These are phyloP conservation scores for Galerucella nymphaeae DNA, from an alignment of 2,888 invertebrate species.

Conservation along the genomic window DNA sequence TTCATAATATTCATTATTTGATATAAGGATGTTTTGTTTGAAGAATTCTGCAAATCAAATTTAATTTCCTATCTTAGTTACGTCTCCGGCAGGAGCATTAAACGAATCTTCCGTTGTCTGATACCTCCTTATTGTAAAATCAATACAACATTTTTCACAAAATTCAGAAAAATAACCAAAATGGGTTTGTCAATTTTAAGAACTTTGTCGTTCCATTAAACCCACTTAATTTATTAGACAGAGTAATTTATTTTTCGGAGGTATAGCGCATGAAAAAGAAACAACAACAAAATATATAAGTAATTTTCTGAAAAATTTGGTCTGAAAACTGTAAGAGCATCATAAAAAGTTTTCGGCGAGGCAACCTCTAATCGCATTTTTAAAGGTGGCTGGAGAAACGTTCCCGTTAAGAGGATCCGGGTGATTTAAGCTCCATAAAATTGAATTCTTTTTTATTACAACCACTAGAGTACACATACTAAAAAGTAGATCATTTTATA, in stretches of 20 bases:
- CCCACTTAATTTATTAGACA: constrained; percentile 18
- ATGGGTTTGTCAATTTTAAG: no score
- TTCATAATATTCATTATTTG: no score
- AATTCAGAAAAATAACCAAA: not conserved
- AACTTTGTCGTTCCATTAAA: constrained; percentile 14
- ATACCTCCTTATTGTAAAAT: no score
- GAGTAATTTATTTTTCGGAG: constrained; percentile 14
- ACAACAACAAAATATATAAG: constrained; percentile 21
- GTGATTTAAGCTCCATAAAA: constrained; percentile 40
- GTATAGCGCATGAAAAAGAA: constrained; percentile 9
- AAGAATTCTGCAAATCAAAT: no score
- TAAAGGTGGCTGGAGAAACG: constrained; percentile 30
- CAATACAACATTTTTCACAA: not conserved
- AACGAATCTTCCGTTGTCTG: no score
- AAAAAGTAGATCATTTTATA: constrained; percentile 17
- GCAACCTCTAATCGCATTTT: constrained; percentile 25
- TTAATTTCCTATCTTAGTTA: no score
- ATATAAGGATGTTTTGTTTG: no score
- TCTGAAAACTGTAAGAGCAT: constrained; percentile 12
- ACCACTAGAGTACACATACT: constrained; percentile 20
- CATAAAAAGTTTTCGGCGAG: constrained; percentile 28
- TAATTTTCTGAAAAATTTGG: constrained; percentile 22
- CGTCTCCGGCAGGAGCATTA: no score
- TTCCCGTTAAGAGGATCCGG: constrained; percentile 34
- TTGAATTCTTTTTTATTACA: constrained; percentile 37